Evolutionary conservation across 1,140 invertebrate species (phyloP).

Genomic region (Nasonia giraulti): DNA sequence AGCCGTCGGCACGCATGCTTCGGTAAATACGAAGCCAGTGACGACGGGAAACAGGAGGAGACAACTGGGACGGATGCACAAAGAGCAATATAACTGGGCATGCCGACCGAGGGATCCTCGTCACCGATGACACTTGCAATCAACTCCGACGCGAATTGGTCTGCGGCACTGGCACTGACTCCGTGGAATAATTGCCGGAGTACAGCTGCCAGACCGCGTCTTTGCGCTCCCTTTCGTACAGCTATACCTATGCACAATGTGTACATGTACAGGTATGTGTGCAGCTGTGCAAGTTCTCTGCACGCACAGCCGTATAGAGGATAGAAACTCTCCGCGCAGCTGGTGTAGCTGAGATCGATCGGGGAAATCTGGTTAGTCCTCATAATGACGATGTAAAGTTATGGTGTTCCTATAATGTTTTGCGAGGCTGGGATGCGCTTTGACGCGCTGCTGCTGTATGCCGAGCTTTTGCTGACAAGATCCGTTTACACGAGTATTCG

Average conservation of each 20-base stretch:
- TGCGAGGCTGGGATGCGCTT: neutral
- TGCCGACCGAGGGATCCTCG: neutral
- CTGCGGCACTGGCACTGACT: neutral
- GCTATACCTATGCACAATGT: too few species aligned
- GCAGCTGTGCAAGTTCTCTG: neutral
- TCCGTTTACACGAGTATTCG: neutral
- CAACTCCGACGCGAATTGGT: constrained; percentile 31
- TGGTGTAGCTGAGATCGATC: neutral
- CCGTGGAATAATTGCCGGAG: constrained; percentile 9
- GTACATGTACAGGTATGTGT: neutral
- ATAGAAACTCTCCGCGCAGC: neutral
- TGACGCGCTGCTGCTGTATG: neutral
- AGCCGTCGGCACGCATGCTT: neutral
- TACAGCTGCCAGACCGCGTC: neutral
- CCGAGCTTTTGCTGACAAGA: neutral
- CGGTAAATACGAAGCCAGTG: neutral
- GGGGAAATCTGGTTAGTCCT: constrained; percentile 4
- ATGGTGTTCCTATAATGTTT: neutral
- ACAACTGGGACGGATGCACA: constrained; percentile 8
- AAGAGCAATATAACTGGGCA: constrained; percentile 39
- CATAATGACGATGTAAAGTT: neutral
- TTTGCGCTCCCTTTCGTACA: neutral
- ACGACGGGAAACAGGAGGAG: neutral
- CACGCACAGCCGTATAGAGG: neutral
- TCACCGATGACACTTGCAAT: constrained; percentile 46